A percentile compares a stretch with the other conserved stretches of the same genome.
phyloP scores from a whole-genome alignment of 2,888 invertebrate genomes.

The Campoplex capitator region DNA sequence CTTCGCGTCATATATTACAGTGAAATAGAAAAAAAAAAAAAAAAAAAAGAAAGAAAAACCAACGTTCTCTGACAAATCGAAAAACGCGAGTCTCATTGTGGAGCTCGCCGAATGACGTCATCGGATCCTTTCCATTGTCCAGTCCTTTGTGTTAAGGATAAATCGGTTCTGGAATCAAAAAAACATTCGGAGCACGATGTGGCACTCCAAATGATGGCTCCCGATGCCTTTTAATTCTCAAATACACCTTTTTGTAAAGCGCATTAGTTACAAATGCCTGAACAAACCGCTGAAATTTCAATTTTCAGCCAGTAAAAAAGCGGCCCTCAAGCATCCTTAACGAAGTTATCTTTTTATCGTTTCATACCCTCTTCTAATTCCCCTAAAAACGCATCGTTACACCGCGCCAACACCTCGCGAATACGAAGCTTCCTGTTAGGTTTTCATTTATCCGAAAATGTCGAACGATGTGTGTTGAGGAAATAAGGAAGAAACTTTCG shows the following conservation, averaged over 20 bases:
- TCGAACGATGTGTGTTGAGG: too few relatives aligned
- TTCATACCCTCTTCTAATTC: too few relatives aligned
- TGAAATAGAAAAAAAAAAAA: too few relatives aligned
- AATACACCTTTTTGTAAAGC: not conserved
- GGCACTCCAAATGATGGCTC: not conserved
- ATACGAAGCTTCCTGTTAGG: not conserved
- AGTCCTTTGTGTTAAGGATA: not conserved
- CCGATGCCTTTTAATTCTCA: not conserved
- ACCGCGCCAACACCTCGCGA: not conserved
- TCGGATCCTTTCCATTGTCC: not conserved
- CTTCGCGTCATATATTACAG: conserved; percentile 12
- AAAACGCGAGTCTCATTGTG: not conserved
- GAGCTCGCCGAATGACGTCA: not conserved
- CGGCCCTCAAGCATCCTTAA: too few relatives aligned
- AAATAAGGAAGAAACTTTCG: not conserved
- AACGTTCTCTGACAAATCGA: not conserved
- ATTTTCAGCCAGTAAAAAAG: not conserved
- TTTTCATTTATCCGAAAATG: not conserved
- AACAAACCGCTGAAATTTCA: not conserved
- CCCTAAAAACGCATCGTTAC: too few relatives aligned
- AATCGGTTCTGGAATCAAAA: not conserved
- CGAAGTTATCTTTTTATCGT: too few relatives aligned
- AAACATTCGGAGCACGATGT: not conserved
- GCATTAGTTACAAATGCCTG: not conserved
- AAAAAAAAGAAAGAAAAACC: not conserved